These are phyloP conservation scores for Cyphomyrus discorhynchus DNA, from an alignment of 2,113 vertebrate species.

Conservation along the genomic window DNA sequence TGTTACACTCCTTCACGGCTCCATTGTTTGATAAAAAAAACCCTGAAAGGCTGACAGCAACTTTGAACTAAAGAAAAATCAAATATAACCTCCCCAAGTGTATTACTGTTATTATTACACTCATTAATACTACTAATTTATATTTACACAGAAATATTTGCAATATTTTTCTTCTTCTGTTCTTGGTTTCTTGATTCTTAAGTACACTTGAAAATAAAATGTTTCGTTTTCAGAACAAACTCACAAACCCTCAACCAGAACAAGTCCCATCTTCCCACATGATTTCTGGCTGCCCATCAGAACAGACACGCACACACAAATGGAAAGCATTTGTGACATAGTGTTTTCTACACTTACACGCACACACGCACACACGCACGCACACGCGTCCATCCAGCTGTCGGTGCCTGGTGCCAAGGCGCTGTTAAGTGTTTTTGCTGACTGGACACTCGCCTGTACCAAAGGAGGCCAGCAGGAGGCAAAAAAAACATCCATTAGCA, in stretches of 20 bases:
- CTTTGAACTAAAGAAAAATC: constrained; percentile 8
- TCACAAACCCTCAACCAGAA: constrained; percentile 7
- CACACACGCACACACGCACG: too few relatives aligned
- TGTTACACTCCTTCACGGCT: not conserved
- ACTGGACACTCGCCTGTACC: not conserved
- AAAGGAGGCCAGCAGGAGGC: not conserved
- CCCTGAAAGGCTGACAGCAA: not conserved
- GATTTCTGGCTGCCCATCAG: constrained; percentile 14
- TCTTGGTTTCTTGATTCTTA: constrained; percentile 35
- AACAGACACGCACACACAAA: constrained; percentile 7
- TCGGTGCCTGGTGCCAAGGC: not conserved
- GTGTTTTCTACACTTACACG: not conserved
- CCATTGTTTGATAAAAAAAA: not conserved
- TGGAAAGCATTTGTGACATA: not conserved
- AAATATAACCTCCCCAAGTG: constrained; percentile 11
- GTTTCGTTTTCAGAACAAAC: constrained; percentile 25
- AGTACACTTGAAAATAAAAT: constrained; percentile 66
- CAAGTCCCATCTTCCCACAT: not conserved
- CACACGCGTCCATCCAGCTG: not conserved
- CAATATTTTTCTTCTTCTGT: constrained; percentile 32
- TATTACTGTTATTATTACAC: constrained; percentile 18
- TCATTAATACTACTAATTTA: constrained; percentile 38
- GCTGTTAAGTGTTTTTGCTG: not conserved
- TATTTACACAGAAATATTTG: constrained; percentile 42
- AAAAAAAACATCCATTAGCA: not conserved